phyloP scores from a whole-genome alignment of 2,113 vertebrate species.

The Pollimyrus isidori region DNA sequence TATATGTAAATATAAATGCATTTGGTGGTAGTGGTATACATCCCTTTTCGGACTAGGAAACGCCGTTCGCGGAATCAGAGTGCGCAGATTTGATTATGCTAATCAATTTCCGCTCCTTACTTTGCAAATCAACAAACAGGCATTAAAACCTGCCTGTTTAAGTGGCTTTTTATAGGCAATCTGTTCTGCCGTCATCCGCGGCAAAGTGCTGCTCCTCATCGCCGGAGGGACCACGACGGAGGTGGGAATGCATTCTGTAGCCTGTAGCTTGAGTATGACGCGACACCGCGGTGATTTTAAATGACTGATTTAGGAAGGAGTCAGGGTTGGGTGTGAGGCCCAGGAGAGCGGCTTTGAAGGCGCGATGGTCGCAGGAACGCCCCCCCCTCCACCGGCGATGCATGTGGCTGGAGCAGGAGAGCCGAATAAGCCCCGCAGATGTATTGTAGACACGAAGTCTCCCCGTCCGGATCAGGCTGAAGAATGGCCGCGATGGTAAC shows the following conservation, averaged over 20 bases:
- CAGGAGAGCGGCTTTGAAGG: not conserved
- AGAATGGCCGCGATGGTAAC: not conserved
- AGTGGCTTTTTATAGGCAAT: not conserved
- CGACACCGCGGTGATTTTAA: constrained; percentile 35
- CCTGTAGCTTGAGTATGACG: constrained; percentile 44
- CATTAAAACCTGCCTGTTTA: not conserved
- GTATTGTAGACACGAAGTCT: not conserved
- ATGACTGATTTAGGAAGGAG: not conserved
- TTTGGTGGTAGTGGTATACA: not conserved
- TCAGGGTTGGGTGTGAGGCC: not conserved
- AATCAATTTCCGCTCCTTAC: not conserved
- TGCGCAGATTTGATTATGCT: constrained; percentile 10
- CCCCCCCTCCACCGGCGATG: not conserved
- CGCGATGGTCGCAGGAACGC: not conserved
- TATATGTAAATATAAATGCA: not conserved
- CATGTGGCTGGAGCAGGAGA: not conserved
- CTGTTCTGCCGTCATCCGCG: not conserved
- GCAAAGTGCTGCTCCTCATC: not conserved
- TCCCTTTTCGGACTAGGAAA: not conserved
- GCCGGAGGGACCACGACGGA: not conserved
- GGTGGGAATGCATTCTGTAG: constrained; percentile 29
- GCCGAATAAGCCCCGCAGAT: not conserved
- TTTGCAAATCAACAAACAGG: constrained; percentile 1
- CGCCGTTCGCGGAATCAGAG: not conserved
- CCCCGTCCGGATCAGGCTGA: not conserved